Evolutionary conservation across 2,888 invertebrate genomes (phyloP).

Genomic region (Drosophila flavopinicola): DNA sequence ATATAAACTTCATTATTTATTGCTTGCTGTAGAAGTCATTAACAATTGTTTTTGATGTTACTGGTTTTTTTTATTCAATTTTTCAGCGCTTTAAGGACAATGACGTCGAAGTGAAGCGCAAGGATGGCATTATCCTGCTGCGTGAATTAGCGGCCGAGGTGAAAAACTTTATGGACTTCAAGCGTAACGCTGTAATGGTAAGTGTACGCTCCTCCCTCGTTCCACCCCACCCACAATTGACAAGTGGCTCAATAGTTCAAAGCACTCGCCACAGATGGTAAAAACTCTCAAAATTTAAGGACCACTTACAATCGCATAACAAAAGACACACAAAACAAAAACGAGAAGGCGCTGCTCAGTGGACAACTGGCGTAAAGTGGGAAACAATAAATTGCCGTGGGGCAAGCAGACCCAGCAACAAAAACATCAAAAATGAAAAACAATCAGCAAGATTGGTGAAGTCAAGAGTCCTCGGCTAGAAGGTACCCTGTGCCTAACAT

Average conservation of each 20-base stretch:
- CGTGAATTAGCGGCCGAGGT: conserved; percentile 95
- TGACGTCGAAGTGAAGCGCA: conserved; percentile 91
- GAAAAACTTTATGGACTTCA: conserved; percentile 96
- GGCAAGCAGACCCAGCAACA: conserved; percentile 35
- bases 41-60: conserved; percentile 52
- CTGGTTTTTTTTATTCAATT: conserved; percentile 25
- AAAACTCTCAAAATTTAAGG: conserved; percentile 54
- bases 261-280: conserved; percentile 43
- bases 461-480: not conserved
- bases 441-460: conserved; percentile 7
- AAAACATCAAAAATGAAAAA: conserved; percentile 15
- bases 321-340: conserved; percentile 49
- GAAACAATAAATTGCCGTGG: conserved; percentile 77
- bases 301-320: conserved; percentile 41
- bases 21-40: conserved; percentile 37
- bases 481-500: not conserved
- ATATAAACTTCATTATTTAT: conserved; percentile 66
- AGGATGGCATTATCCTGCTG: conserved; percentile 93
- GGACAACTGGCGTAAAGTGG: conserved; percentile 70
- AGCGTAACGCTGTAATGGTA: conserved; percentile 96
- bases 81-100: conserved; percentile 92
- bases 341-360: conserved; percentile 32
- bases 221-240: conserved; percentile 50
- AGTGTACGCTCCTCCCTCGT: conserved; percentile 81
- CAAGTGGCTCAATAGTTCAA: conserved; percentile 75